Percentiles rank a stretch among this genome's conserved stretches.
These are phyloP conservation scores for Phragmatobia fuliginosa DNA, from an alignment of 2,888 invertebrate genomes.

Conservation along the genomic window DNA sequence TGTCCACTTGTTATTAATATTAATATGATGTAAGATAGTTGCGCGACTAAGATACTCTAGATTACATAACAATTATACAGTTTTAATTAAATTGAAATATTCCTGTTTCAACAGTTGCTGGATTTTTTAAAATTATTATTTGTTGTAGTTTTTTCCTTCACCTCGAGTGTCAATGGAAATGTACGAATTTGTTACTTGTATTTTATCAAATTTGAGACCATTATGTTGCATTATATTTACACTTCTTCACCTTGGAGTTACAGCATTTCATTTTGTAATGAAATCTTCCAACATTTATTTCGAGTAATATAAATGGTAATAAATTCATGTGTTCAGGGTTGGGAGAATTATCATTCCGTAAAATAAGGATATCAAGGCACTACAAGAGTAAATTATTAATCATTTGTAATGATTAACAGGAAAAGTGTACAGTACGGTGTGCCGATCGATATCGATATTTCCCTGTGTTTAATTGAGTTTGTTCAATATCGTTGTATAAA, in stretches of 20 bases:
- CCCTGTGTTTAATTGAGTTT: constrained; percentile 27
- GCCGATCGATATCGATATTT: constrained; percentile 18
- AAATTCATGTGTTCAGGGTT: constrained; percentile 21
- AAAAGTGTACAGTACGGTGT: constrained; percentile 14
- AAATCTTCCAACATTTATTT: constrained; percentile 16
- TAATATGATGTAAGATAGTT: background rate
- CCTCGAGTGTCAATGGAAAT: constrained; percentile 12
- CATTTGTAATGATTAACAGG: constrained; percentile 14
- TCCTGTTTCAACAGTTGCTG: constrained; percentile 26
- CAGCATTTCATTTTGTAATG: constrained; percentile 22
- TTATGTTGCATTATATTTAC: constrained; percentile 21
- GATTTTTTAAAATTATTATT: constrained; percentile 34
- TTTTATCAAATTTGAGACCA: constrained; percentile 3
- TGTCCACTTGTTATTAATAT: background rate
- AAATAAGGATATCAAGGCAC: constrained; percentile 7
- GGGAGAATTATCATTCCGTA: constrained; percentile 3
- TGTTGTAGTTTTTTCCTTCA: constrained; percentile 19
- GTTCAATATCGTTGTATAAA: constrained; percentile 14
- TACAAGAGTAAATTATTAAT: constrained; percentile 6
- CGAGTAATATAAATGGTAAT: constrained; percentile 18
- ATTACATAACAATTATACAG: background rate
- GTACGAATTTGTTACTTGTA: background rate
- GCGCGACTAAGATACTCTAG: background rate
- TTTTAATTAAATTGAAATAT: constrained; percentile 37
- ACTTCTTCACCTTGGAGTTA: constrained; percentile 27